Evolutionary conservation across 2,113 vertebrate species (phyloP), one percentile per base, ranked within the genome.

Genomic region (Tauraco erythrolophus): DNA sequence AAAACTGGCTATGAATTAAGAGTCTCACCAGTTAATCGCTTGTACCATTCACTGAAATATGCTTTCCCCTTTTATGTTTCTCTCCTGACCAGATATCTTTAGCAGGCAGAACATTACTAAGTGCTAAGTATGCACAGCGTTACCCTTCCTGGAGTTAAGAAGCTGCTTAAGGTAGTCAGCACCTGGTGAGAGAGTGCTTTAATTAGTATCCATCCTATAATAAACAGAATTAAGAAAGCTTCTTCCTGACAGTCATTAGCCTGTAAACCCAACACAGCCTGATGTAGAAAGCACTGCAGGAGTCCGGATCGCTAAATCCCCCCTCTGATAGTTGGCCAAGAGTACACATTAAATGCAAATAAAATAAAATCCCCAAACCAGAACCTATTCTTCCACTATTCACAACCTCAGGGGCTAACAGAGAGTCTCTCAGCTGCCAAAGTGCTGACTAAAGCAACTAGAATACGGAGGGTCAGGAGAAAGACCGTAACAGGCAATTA

Each of bases 401-500:
- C 87, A 88, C 18, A 89, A 43, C 54, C 87, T 69, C 62, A 72
- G 75, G 81, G 84, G 41, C 57, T 69, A 70, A 37, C 8, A 82
- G 53, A 56, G 43, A 88, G 46, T 88, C 66, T 58, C 68, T 83
- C 50, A 51, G 81, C 39, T 4, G 5, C 61, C 7, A 5, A 88
- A 92, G 50, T 93, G 95, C 91, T 97, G 94, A 97, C 89, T 93
- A 81, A 94, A 87, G 87, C 84, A 91, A 54, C n/a, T n/a, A 37
- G 72, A 45, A 65, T 37, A 69, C 10, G 28, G 86, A 94, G 80
- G 65, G 94, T 86, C 80, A 94, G 78, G 66, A 71, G 70, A 84
- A 81, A 85, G 31, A 92, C 18, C 0, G 54, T 95, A 92, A 95
- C 95, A 96, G 70, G 61, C 50, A 14, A 95, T 97, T 97, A 97